A percentile compares a stretch with the other conserved stretches of the same genome.
Evolutionary conservation across 2,113 vertebrate genomes (phyloP).

Genomic region (Martes martes): DNA sequence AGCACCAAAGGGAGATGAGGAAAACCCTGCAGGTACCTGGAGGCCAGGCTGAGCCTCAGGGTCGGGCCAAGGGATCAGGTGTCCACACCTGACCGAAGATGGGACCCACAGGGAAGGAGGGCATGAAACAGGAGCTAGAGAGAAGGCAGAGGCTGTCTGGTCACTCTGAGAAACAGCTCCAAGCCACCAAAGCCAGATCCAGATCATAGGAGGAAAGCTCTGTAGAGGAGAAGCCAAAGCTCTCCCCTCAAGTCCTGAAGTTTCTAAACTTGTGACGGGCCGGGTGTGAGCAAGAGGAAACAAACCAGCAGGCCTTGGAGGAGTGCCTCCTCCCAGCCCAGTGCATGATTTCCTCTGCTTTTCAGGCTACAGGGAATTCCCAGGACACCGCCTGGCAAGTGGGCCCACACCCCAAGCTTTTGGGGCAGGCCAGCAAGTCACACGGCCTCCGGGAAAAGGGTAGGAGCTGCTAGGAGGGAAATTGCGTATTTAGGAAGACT

Average conservation of each 20-base stretch:
- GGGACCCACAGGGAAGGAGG: neutral
- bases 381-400: neutral
- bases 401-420: too few relatives aligned
- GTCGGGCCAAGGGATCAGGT: neutral
- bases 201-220: neutral
- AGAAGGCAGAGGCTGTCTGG: neutral
- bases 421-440: neutral
- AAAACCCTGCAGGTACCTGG: neutral
- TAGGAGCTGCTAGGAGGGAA: neutral
- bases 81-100: neutral
- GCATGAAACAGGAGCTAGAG: neutral
- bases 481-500: neutral
- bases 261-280: neutral
- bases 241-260: neutral
- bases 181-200: neutral
- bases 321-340: neutral
- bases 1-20: neutral
- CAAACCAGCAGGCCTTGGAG: neutral
- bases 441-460: neutral
- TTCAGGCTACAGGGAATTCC: neutral
- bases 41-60: neutral
- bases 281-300: neutral
- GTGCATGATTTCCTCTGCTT: neutral
- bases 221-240: neutral
- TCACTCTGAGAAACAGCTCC: neutral